A percentile compares a stretch with the other conserved stretches of the same genome.
Conservation (phyloP, 2,888 invertebrate species). For the Zaprionus lineosus region DNA sequence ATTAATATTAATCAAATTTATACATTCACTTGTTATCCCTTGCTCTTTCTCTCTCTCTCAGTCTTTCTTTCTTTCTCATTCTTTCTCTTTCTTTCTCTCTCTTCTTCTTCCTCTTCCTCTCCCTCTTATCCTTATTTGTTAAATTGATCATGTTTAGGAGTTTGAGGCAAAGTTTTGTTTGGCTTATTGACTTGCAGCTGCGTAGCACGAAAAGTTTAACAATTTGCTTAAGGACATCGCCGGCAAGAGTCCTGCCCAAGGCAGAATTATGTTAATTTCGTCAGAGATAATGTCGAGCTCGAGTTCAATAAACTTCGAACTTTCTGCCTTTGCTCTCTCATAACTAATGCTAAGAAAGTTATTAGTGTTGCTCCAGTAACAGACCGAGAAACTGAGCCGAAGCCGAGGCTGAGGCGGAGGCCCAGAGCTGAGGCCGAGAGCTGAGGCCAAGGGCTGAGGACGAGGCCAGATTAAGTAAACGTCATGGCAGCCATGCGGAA, state of each 20-base stretch:
- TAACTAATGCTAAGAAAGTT: slow-evolving; percentile 56
- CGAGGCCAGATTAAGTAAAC: slow-evolving; percentile 31
- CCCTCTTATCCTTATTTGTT: slow-evolving; percentile 20
- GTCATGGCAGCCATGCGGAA: slow-evolving; percentile 32
- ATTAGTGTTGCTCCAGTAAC: slow-evolving; percentile 27
- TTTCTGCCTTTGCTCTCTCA: slow-evolving; percentile 33
- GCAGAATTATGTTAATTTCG: slow-evolving; percentile 72
- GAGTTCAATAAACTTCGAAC: slow-evolving; percentile 54
- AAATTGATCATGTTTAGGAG: slow-evolving; percentile 66
- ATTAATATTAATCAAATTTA: slow-evolving; percentile 75
- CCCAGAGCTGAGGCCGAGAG: too few relatives aligned
- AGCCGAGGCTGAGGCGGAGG: too few relatives aligned
- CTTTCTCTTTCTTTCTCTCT: slow-evolving; percentile 19
- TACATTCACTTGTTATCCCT: slow-evolving; percentile 27
- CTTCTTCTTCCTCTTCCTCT: slow-evolving; percentile 8
- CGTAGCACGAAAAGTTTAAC: slow-evolving; percentile 46
- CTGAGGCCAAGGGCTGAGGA: too few relatives aligned
- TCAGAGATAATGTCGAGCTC: slow-evolving; percentile 3
- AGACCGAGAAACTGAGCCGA: too few relatives aligned
- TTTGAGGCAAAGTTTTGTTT: slow-evolving; percentile 52
- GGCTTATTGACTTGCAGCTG: slow-evolving; percentile 66
- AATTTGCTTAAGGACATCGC: slow-evolving; percentile 41
- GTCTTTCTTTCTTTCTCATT: slow-evolving; percentile 18
- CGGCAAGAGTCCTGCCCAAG: slow-evolving; percentile 45
- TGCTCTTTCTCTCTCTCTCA: slow-evolving; percentile 1